A percentile compares a stretch with the other conserved stretches of the same genome.
These are phyloP conservation scores for Rhimphoctona megacephalus DNA, from an alignment of 2,888 invertebrate species.

Conservation along the genomic window DNA sequence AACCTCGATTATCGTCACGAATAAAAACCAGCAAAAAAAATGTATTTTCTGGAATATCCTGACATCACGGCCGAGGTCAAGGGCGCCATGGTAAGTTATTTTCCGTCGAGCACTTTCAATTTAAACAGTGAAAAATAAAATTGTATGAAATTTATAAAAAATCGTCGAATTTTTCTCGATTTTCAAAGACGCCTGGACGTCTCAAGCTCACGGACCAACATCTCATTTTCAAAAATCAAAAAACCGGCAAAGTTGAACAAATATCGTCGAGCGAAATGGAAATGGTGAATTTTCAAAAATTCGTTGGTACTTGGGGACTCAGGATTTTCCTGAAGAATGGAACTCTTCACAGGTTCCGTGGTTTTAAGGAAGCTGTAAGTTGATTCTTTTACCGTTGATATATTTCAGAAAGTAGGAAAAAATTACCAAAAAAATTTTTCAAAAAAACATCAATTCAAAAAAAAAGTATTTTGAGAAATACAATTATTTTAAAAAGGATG, in stretches of 20 bases:
- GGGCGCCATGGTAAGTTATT: slow-evolving; percentile 91
- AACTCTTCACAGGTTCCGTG: slow-evolving; percentile 95
- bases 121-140: slow-evolving; percentile 7
- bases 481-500: too few relatives aligned
- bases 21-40: slow-evolving; percentile 77
- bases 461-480: not conserved
- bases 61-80: slow-evolving; percentile 94
- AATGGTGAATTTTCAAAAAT: slow-evolving; percentile 95
- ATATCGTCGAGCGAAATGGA: slow-evolving; percentile 94
- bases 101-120: slow-evolving; percentile 8
- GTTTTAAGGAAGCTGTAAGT: slow-evolving; percentile 94
- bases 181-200: slow-evolving; percentile 92
- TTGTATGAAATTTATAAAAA: not conserved
- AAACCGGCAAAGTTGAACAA: slow-evolving; percentile 98
- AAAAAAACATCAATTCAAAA: not conserved
- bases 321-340: slow-evolving; percentile 96
- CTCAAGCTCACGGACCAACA: slow-evolving; percentile 96
- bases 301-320: slow-evolving; percentile 96
- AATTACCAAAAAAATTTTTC: not conserved
- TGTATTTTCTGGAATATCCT: slow-evolving; percentile 95
- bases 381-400: not conserved
- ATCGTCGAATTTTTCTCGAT: not conserved
- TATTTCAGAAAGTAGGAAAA: not conserved
- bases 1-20: slow-evolving; percentile 49
- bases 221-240: slow-evolving; percentile 97